Conservation (phyloP, 2,888 invertebrate species). For the Xanthia icteritia region DNA sequence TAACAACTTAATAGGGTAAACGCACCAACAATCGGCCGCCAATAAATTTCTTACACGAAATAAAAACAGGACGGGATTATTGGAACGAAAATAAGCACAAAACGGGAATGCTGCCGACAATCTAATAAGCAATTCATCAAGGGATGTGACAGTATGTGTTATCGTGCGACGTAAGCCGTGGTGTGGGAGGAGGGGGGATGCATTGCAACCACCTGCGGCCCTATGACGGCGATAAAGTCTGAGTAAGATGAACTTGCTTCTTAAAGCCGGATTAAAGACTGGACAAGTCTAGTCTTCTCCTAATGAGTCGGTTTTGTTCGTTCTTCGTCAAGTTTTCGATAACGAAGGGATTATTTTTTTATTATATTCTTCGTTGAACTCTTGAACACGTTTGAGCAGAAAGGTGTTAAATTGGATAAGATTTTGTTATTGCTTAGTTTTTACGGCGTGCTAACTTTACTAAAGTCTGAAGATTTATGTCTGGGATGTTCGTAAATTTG, state of each 20-base stretch:
- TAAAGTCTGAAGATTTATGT: slow-evolving; percentile 48
- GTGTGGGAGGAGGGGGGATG: slow-evolving; percentile 59
- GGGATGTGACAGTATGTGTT: slow-evolving; percentile 86
- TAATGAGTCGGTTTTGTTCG: slow-evolving; percentile 79
- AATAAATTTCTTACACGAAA: slow-evolving; percentile 71
- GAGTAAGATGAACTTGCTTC: slow-evolving; percentile 81
- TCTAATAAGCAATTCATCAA: slow-evolving; percentile 89
- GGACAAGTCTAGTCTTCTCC: slow-evolving; percentile 78
- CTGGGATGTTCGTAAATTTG: slow-evolving; percentile 35
- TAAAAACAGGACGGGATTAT: slow-evolving; percentile 76
- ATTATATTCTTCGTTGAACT: slow-evolving; percentile 33
- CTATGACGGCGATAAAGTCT: slow-evolving; percentile 78
- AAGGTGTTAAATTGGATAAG: slow-evolving; percentile 56
- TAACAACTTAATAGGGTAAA: slow-evolving; percentile 76
- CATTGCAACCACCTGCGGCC: slow-evolving; percentile 82
- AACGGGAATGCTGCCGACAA: slow-evolving; percentile 80
- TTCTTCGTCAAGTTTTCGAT: slow-evolving; percentile 73
- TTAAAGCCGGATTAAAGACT: slow-evolving; percentile 78
- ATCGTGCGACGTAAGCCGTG: slow-evolving; percentile 72
- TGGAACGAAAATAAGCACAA: slow-evolving; percentile 79
- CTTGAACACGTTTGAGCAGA: slow-evolving; percentile 55
- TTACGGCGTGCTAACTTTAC: slow-evolving; percentile 53
- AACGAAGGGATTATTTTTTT: slow-evolving; percentile 65
- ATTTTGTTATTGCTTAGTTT: slow-evolving; percentile 49
- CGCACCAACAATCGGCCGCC: slow-evolving; percentile 68